These are phyloP conservation scores for Hippocampus mohnikei DNA, from an alignment of 2,113 vertebrate genomes.

Conservation along the genomic window DNA sequence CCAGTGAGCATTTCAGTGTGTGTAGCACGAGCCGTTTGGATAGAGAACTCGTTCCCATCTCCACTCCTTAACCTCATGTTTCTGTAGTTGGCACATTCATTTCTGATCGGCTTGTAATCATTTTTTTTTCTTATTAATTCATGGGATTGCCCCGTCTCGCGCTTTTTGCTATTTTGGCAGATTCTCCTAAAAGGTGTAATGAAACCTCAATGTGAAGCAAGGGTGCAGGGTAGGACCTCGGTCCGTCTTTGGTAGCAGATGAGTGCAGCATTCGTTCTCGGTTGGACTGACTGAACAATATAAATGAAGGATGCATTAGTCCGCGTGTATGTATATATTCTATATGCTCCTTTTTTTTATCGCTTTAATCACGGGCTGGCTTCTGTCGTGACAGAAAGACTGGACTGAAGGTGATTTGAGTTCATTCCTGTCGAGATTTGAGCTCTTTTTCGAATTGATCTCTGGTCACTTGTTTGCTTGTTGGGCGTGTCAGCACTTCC, in stretches of 20 bases:
- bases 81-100: conserved; percentile 41
- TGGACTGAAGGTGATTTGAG: conserved; percentile 51
- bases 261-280: conserved; percentile 49
- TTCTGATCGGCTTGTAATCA: conserved; percentile 20
- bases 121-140: conserved; percentile 25
- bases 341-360: conserved; percentile 29
- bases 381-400: conserved; percentile 11
- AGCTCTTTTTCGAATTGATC: conserved; percentile 28
- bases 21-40: conserved; percentile 51
- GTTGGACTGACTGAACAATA: conserved; percentile 35
- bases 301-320: conserved; percentile 17
- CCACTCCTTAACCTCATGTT: conserved; percentile 48
- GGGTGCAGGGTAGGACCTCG: conserved; percentile 34
- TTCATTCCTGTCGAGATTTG: conserved; percentile 22
- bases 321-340: conserved; percentile 30
- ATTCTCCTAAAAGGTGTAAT: conserved; percentile 42
- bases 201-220: conserved; percentile 48
- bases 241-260: conserved; percentile 37
- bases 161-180: conserved; percentile 44
- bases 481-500: conserved; percentile 25
- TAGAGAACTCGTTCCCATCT: conserved; percentile 61
- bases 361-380: conserved; percentile 13
- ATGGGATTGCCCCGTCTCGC: conserved; percentile 10
- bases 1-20: conserved; percentile 50
- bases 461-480: conserved; percentile 32